A percentile compares a stretch with the other conserved stretches of the same genome.
These are phyloP conservation scores for Elysia crispata DNA, from an alignment of 2,888 invertebrate genomes.

Conservation along the genomic window DNA sequence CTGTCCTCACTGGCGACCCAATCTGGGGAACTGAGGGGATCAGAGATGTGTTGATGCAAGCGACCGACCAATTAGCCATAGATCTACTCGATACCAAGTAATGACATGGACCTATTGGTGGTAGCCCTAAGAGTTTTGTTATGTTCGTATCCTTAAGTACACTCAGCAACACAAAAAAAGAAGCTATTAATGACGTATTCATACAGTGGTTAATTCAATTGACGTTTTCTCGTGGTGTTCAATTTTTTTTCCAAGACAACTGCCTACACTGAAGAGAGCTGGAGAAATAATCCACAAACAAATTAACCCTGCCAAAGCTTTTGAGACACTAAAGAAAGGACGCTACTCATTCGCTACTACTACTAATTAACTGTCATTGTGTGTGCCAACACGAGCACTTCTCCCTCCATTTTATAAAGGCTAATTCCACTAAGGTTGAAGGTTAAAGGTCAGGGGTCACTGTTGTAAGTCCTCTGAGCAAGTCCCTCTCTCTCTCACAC, in stretches of 20 bases:
- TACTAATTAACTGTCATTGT: constrained; percentile 41
- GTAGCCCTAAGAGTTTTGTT: constrained; percentile 39
- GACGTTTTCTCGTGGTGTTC: constrained; percentile 26
- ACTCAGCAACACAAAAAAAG: not conserved
- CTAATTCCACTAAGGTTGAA: constrained; percentile 26
- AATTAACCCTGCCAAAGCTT: constrained; percentile 42
- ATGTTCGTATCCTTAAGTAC: constrained; percentile 32
- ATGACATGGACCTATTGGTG: constrained; percentile 47
- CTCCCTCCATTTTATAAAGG: constrained; percentile 9
- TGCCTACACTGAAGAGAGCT: constrained; percentile 22
- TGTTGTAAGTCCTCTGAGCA: not conserved
- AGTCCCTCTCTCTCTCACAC: constrained; percentile 11
- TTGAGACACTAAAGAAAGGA: constrained; percentile 15
- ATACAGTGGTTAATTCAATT: constrained; percentile 47
- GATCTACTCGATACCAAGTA: constrained; percentile 39
- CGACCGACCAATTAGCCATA: constrained; percentile 50
- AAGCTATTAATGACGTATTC: constrained; percentile 46
- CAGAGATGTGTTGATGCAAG: constrained; percentile 39
- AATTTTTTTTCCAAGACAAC: not conserved
- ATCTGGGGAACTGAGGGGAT: constrained; percentile 20
- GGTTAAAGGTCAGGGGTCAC: constrained; percentile 12
- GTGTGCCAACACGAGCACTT: not conserved
- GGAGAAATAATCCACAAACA: constrained; percentile 5
- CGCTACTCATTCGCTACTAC: constrained; percentile 37
- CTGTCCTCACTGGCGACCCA: constrained; percentile 37